Evolutionary conservation across 2,888 invertebrate species (phyloP).

Genomic region (Chironomus tentans): DNA sequence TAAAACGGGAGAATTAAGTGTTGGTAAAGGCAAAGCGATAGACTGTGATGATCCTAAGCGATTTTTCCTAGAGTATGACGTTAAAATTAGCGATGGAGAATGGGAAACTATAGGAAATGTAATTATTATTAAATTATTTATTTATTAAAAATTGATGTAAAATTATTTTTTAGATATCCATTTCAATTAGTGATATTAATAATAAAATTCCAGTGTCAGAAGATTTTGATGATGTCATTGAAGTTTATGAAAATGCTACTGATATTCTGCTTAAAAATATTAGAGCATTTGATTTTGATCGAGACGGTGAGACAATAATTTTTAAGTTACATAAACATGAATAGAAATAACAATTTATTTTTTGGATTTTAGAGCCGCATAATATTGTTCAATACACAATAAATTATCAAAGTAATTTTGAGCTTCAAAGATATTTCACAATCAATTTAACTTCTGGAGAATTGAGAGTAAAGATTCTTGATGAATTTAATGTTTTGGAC

Average conservation of each 20-base stretch:
- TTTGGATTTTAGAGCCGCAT: slow-evolving; percentile 44
- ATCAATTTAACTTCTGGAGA: slow-evolving; percentile 44
- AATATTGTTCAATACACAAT: slow-evolving; percentile 48
- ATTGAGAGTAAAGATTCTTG: slow-evolving; percentile 44
- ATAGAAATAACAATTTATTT: slow-evolving; percentile 3
- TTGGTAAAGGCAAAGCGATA: slow-evolving; percentile 42
- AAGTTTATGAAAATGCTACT: slow-evolving; percentile 46
- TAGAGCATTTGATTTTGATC: slow-evolving; percentile 46
- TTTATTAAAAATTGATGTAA: too few relatives aligned
- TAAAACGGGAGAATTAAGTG: slow-evolving; percentile 46
- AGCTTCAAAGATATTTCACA: slow-evolving; percentile 45
- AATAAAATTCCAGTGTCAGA: slow-evolving; percentile 46
- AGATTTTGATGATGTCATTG: slow-evolving; percentile 36
- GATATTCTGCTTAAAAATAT: slow-evolving; percentile 42
- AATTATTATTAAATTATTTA: too few relatives aligned
- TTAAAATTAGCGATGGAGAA: slow-evolving; percentile 47
- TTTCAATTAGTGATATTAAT: slow-evolving; percentile 52
- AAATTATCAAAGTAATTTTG: slow-evolving; percentile 42
- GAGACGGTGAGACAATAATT: slow-evolving; percentile 47
- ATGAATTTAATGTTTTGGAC: slow-evolving; percentile 43
- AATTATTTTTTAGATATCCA: slow-evolving; percentile 43
- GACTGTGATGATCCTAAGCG: slow-evolving; percentile 49
- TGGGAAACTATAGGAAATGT: slow-evolving; percentile 41
- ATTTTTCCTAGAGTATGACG: slow-evolving; percentile 45
- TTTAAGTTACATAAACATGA: too few relatives aligned